Conservation (phyloP, 2,888 invertebrate species). For the Tipula vernalis region DNA sequence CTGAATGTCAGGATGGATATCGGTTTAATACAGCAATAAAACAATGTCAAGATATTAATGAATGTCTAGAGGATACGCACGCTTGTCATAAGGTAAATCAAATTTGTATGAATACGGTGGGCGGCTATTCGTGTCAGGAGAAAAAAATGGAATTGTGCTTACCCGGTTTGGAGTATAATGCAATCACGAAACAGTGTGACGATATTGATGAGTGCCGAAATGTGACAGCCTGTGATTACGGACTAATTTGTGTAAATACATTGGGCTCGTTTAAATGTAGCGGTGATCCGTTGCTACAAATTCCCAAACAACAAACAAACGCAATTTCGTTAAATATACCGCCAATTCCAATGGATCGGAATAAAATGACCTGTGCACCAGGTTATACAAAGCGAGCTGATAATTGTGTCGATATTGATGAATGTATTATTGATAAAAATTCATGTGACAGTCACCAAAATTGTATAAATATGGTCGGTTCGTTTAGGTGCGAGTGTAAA, state of each 20-base stretch:
- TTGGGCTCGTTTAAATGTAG: constrained; percentile 58
- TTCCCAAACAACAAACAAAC: neutral
- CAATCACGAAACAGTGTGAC: constrained; percentile 44
- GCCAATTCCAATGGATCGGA: neutral
- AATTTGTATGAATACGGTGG: constrained; percentile 57
- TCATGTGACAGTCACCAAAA: constrained; percentile 49
- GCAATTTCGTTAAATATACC: neutral
- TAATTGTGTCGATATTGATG: constrained; percentile 42
- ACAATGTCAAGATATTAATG: constrained; percentile 60
- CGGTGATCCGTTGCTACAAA: constrained; percentile 24
- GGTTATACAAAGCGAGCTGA: neutral
- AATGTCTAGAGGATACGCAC: constrained; percentile 50
- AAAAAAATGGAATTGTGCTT: constrained; percentile 48
- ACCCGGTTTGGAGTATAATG: constrained; percentile 49
- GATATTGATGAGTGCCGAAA: constrained; percentile 67
- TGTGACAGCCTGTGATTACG: constrained; percentile 42
- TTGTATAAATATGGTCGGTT: constrained; percentile 57
- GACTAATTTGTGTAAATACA: constrained; percentile 58
- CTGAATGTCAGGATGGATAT: constrained; percentile 37
- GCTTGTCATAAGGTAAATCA: constrained; percentile 53
- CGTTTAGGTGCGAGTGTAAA: constrained; percentile 51
- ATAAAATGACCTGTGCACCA: constrained; percentile 6
- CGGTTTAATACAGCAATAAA: constrained; percentile 39
- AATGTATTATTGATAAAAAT: constrained; percentile 43
- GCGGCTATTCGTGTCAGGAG: constrained; percentile 55